These are phyloP conservation scores for Emydura subglobosa DNA, from an alignment of 2,113 vertebrate species.

Conservation along the genomic window DNA sequence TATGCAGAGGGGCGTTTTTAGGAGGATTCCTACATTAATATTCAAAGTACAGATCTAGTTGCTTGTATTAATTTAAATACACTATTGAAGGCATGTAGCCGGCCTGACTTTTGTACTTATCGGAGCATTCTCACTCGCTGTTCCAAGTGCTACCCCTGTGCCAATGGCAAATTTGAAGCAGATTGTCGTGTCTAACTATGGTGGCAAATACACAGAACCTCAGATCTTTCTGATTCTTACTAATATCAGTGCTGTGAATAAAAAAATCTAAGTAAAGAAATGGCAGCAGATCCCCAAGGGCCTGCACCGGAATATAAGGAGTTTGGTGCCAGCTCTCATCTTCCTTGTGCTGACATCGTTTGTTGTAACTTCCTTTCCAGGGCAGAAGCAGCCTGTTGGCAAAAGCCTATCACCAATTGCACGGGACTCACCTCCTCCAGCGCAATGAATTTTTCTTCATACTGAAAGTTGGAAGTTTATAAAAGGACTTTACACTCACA, in stretches of 20 bases:
- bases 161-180: background rate
- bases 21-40: background rate
- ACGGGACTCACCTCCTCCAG: background rate
- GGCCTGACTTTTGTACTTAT: too few species aligned
- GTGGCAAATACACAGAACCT: background rate
- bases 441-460: background rate
- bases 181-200: background rate
- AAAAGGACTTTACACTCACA: background rate
- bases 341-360: background rate
- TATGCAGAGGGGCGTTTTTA: background rate
- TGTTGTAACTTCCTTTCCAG: background rate
- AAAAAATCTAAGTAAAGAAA: background rate
- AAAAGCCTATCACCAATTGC: background rate
- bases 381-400: background rate
- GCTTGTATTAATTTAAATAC: background rate
- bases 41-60: background rate
- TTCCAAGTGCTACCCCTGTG: background rate
- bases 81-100: background rate
- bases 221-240: background rate
- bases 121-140: too few species aligned
- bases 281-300: background rate
- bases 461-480: background rate
- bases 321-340: background rate
- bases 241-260: background rate
- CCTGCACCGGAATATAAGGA: background rate